Evolutionary conservation across 2,113 vertebrate species (phyloP).

Genomic region (Geococcyx californianus): DNA sequence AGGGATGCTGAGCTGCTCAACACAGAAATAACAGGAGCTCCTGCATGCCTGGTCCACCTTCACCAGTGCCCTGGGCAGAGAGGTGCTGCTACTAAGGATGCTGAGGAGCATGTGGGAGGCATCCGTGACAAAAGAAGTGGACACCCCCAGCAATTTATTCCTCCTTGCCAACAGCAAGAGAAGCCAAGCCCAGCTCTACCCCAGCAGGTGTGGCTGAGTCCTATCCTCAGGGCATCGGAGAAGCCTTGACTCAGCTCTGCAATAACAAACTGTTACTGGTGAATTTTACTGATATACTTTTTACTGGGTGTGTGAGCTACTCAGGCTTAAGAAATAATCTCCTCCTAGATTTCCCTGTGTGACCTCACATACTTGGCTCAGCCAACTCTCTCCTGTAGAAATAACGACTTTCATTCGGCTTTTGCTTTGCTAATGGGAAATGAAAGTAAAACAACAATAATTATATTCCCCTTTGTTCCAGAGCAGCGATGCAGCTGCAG

Average conservation of each 20-base stretch:
- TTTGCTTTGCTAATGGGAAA: conserved; percentile 38
- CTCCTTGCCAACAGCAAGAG: background rate
- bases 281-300: background rate
- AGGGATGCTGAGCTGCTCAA: background rate
- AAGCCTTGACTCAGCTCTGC: background rate
- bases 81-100: background rate
- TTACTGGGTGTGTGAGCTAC: background rate
- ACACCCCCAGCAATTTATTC: background rate
- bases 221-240: background rate
- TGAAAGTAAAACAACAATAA: conserved; percentile 40
- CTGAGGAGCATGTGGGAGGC: no score
- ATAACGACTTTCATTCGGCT: background rate
- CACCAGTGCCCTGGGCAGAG: background rate
- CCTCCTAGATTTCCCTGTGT: background rate
- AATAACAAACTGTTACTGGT: background rate
- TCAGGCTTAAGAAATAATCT: background rate
- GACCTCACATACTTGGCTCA: background rate
- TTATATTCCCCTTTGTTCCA: conserved; percentile 56
- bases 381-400: background rate
- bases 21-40: background rate
- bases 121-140: background rate
- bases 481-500: conserved; percentile 46
- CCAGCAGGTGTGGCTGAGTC: background rate
- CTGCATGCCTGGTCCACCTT: background rate
- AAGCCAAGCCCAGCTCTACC: background rate